Evolutionary conservation across 2,113 vertebrate species (phyloP), one percentile per base, ranked within the genome.

Genomic region (Prunella fulvescens): DNA sequence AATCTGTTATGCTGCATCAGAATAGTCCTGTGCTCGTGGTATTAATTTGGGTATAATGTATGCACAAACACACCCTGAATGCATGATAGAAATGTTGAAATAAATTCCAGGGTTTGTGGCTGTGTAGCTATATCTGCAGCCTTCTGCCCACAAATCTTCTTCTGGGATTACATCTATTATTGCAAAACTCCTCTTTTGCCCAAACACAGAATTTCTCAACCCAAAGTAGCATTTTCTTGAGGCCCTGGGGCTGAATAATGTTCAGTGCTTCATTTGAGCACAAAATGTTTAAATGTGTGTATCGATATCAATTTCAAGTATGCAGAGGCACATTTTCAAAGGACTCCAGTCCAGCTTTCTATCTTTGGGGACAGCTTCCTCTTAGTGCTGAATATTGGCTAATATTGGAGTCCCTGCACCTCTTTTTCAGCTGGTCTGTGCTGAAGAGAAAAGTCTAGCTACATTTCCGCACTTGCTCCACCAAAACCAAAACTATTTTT

Each of bases 181-280:
- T 91, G 70, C 61, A 85, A 92, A 91, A 74, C 40, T 93, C 57
- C 37, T 91, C 69, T 87, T 95, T 89, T 87, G 86, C 53, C 73
- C 91, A 81, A 89, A 91, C 48, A 76, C 58, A 60, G 92, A 81
- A 95, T 92, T 95, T 89, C 84, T 81, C 73, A 95, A 89, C 8
- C 15, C 31, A 45, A 91, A 95, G 57, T 72, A 42, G 18, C 31
- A 42, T 92, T 91, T 93, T 87, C 72, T 64, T 76, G 53, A 25
- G 23, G 70, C 56, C 69, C 47, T 42, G 33, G 10, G n/a, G 51
- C 42, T 88, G 28, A 81, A 73, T 58, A 83, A 93, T 33, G 8
- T 81, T 81, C 86, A 78, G 39, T 0, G 5, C 11, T 92, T 65
- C 62, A 80, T 92, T 40, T 7, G 44, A 81, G n/a, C 31, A 25